phyloP scores from a whole-genome alignment of 2,113 vertebrate genomes.

The Myxocyprinus asiaticus region DNA sequence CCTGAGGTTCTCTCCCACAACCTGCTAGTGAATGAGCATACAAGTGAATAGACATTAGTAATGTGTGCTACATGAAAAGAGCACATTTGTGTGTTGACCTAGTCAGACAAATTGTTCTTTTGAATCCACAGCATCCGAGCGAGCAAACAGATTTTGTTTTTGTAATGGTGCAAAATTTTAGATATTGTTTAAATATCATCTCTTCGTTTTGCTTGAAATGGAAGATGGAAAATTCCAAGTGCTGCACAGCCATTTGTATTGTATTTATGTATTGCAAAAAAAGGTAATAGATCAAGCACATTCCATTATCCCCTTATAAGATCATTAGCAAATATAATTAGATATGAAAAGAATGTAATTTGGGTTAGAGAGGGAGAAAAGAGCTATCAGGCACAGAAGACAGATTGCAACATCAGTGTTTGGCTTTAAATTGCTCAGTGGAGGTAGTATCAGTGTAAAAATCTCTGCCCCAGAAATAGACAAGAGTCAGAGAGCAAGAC shows the following conservation, averaged over 20 bases:
- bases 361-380: slow-evolving; percentile 80
- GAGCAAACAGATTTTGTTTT: slow-evolving; percentile 1
- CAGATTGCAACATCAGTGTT: slow-evolving; percentile 82
- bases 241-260: slow-evolving; percentile 75
- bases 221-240: slow-evolving; percentile 58
- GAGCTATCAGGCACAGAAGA: slow-evolving; percentile 83
- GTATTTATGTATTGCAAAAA: slow-evolving; percentile 82
- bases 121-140: not conserved
- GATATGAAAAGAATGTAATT: slow-evolving; percentile 84
- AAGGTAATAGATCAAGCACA: slow-evolving; percentile 84
- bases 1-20: slow-evolving; percentile 6
- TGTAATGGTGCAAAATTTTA: not conserved
- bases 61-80: not conserved
- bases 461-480: slow-evolving; percentile 79
- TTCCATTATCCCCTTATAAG: slow-evolving; percentile 85
- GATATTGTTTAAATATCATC: slow-evolving; percentile 32
- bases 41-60: not conserved
- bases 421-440: slow-evolving; percentile 82
- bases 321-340: slow-evolving; percentile 87
- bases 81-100: not conserved
- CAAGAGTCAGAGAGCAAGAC: slow-evolving; percentile 65
- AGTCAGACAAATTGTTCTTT: slow-evolving; percentile 1
- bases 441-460: slow-evolving; percentile 78
- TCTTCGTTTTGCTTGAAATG: slow-evolving; percentile 40
- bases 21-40: slow-evolving; percentile 19